Conservation (phyloP, 2,113 vertebrate genomes). For the Channa argus region DNA sequence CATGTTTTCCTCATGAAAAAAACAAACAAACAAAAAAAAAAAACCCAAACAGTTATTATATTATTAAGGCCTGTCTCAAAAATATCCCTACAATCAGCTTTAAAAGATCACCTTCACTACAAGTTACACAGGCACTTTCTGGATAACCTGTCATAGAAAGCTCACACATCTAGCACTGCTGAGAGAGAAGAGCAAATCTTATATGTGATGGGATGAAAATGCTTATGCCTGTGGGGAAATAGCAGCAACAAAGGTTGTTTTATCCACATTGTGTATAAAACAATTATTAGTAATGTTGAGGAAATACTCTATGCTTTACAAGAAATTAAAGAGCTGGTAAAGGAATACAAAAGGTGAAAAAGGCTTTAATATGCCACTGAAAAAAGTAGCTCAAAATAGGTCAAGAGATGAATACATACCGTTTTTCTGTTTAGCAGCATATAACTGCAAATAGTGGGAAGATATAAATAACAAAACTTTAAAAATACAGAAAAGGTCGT, state of each 20-base stretch:
- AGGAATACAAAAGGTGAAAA: no score
- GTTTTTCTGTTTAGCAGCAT: conserved; percentile 8
- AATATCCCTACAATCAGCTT: not conserved
- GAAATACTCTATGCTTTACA: not conserved
- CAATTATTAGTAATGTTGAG: not conserved
- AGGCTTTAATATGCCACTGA: no score
- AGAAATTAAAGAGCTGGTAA: no score
- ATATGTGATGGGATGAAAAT: not conserved
- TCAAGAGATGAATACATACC: no score
- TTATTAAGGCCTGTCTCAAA: conserved; percentile 5
- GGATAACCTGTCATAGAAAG: not conserved
- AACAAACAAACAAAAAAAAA: no score
- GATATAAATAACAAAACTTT: not conserved
- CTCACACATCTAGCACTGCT: not conserved
- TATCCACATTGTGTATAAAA: conserved; percentile 1
- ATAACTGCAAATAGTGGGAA: conserved; percentile 2
- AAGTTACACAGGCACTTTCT: not conserved
- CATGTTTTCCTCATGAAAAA: conserved; percentile 8
- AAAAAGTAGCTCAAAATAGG: no score
- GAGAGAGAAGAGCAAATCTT: not conserved
- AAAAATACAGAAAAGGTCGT: no score
- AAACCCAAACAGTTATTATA: not conserved
- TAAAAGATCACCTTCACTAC: conserved; percentile 1
- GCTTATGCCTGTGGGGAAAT: not conserved
- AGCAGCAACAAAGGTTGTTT: conserved; percentile 5